Evolutionary conservation across 2,113 vertebrate species (phyloP).

Genomic region (Scomber scombrus): DNA sequence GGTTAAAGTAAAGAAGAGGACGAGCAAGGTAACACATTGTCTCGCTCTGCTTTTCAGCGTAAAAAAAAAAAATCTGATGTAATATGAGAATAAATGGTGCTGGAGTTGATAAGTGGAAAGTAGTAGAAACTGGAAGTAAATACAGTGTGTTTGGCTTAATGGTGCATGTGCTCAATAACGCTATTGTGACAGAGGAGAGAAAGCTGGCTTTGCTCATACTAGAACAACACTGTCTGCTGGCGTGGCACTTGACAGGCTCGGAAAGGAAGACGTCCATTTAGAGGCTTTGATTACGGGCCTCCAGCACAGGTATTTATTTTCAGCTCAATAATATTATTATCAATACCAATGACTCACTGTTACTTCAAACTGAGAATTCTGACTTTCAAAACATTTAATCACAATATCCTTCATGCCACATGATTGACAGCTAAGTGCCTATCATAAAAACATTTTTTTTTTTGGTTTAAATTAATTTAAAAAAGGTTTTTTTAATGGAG

Average conservation of each 20-base stretch:
- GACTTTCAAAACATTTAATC: neutral
- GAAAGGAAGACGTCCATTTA: no score
- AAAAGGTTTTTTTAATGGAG: no score
- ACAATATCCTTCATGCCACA: no score
- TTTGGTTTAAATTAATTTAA: no score
- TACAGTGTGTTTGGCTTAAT: neutral
- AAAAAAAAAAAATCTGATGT: neutral
- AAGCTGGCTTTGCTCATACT: neutral
- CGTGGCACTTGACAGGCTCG: neutral
- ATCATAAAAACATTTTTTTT: no score
- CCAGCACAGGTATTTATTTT: neutral
- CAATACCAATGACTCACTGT: neutral
- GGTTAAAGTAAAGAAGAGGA: slow-evolving; percentile 17
- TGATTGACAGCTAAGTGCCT: no score
- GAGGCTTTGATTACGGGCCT: no score
- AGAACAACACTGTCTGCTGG: slow-evolving; percentile 19
- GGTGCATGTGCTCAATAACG: neutral
- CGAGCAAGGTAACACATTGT: neutral
- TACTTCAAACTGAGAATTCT: neutral
- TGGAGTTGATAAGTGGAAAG: neutral
- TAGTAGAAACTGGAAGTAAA: no score
- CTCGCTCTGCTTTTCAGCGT: neutral
- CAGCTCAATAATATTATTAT: neutral
- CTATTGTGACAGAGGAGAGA: neutral
- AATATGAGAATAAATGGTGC: neutral